Conservation (phyloP, 2,113 vertebrate genomes). For the Crotophaga sulcirostris region DNA sequence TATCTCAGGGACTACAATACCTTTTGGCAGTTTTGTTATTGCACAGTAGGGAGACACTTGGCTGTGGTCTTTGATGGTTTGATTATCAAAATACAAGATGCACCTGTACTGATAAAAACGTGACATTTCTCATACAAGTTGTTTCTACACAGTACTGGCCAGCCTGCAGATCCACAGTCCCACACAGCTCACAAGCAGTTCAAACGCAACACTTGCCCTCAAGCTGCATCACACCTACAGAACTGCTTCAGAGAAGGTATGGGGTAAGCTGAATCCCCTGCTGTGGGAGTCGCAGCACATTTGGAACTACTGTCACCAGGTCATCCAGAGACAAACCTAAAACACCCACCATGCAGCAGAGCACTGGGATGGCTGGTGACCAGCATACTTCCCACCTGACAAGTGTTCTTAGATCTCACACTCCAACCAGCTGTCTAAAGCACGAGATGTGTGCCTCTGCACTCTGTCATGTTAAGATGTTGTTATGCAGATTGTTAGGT, state of each 20-base stretch:
- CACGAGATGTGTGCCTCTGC: fast-evolving
- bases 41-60: not conserved
- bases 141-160: not conserved
- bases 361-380: not conserved
- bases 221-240: not conserved
- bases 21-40: not conserved
- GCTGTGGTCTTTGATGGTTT: not conserved
- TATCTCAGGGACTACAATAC: not conserved
- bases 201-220: not conserved
- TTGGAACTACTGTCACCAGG: not conserved
- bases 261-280: not conserved
- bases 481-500: not conserved
- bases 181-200: not conserved
- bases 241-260: not conserved
- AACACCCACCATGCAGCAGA: not conserved
- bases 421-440: not conserved
- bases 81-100: not conserved
- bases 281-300: not conserved
- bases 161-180: not conserved
- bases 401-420: not conserved
- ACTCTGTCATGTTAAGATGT: not conserved
- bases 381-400: not conserved
- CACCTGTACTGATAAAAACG: not conserved
- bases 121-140: not conserved
- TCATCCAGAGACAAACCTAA: not conserved